Evolutionary conservation across 23 tunicate genomes (phyloP), one percentile per base, ranked within the genome.

Genomic region (Trididemnum clinides): DNA sequence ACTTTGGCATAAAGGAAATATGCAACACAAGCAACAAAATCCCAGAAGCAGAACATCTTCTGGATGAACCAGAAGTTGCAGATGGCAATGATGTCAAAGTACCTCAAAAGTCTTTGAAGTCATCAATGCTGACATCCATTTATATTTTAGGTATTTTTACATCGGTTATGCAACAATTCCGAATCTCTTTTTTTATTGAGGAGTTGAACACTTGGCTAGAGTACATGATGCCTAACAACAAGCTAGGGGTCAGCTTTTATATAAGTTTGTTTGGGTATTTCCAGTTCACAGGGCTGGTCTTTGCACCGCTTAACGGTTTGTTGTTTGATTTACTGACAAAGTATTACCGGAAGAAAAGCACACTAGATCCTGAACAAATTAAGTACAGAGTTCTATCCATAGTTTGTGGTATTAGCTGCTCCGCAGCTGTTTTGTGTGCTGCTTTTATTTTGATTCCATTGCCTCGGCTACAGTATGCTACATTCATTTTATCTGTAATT

Each of bases 1-100:
- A 39, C 6, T 84, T 33, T 32, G 87, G 87, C 1, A n/a, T 84
- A 1, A 23, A 23, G 5, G 87, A 84, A 12, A 71, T 51, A 20
- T 12, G 25, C n/a, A 25, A 19, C 6, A 71, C 23, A 37, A 84
- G 51, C 2, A 15, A 7, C 12, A 15, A 44, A 7, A 15, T 7
- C 15, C 12, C 12, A 7, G 54, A 44, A 44, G 15, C 12, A 7
- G 54, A 44, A 44, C 12, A 44, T 7, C 54, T 44, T 44, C 15
- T 44, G 54, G 12, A 44, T 7, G 15, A 44, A n/a, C n/a, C n/a
- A n/a, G n/a, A n/a, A n/a, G n/a, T n/a, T n/a, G n/a, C n/a, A 7
- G 54, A 15, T 10, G 15, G 54, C 15, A 44, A 44, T 15, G 54
- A 44, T 44, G 54, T 44, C 54, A 44, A 7, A 15, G 10, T 44